Evolutionary conservation across 35 echinoderm and acorn worm species (phyloP).

Genomic region (Ophiothrix spiculata): DNA sequence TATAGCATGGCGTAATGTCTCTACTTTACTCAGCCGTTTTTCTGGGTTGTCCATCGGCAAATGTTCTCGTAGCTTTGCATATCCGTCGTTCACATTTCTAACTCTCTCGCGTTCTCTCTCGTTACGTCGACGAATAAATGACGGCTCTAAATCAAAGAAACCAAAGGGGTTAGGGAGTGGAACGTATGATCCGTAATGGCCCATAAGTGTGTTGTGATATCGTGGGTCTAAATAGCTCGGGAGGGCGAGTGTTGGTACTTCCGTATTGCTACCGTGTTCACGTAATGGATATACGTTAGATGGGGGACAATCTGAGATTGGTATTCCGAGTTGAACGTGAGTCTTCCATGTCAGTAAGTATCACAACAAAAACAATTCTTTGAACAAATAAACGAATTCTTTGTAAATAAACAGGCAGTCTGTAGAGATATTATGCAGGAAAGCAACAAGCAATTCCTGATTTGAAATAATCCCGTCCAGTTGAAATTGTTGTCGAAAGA

Average conservation of each 20-base stretch:
- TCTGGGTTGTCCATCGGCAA: conserved; percentile 87
- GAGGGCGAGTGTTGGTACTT: conserved; percentile 48
- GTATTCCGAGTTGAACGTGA: conserved; percentile 95
- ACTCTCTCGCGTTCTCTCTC: conserved; percentile 88
- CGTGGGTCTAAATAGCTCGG: conserved; percentile 90
- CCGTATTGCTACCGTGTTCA: conserved; percentile 44
- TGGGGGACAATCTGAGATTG: conserved; percentile 77
- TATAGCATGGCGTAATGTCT: conserved; percentile 85
- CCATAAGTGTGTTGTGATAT: conserved; percentile 77
- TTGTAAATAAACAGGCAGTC: no score
- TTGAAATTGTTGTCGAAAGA: no score
- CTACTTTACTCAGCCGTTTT: conserved; percentile 93
- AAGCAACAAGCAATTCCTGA: no score
- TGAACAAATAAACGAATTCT: no score
- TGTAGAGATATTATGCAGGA: no score
- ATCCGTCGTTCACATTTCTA: conserved; percentile 92
- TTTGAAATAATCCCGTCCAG: no score
- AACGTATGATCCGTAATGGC: conserved; percentile 74
- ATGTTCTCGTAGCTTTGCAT: conserved; percentile 76
- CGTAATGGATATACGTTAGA: conserved; percentile 71
- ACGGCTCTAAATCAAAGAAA: conserved; percentile 93
- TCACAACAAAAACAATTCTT: no score
- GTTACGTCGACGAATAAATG: conserved; percentile 88
- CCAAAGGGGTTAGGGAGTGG: conserved; percentile 87
- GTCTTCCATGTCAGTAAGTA: no score